A percentile compares a stretch with the other conserved stretches of the same genome.
Evolutionary conservation across 2,888 invertebrate species (phyloP).

Genomic region (Temnothorax rugatulus): DNA sequence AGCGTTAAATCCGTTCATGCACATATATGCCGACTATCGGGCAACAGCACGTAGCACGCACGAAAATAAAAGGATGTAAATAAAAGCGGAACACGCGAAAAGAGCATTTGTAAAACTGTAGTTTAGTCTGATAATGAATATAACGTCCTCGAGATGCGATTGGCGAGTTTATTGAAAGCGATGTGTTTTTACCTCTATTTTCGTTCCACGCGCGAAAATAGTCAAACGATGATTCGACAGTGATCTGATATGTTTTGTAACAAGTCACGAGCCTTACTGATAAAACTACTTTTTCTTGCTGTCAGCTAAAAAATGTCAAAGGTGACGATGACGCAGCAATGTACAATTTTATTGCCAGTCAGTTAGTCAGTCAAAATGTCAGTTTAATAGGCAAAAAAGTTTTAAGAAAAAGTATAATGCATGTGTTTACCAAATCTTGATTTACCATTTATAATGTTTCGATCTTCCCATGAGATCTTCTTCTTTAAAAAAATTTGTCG

Average conservation of each 20-base stretch:
- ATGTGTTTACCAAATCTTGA: not conserved
- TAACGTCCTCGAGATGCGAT: constrained; percentile 61
- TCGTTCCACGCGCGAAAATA: not conserved
- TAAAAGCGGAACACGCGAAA: constrained; percentile 53
- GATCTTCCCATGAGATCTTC: not conserved
- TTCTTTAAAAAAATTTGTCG: not conserved
- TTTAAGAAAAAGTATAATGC: not conserved
- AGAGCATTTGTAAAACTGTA: constrained; percentile 77
- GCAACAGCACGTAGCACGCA: constrained; percentile 48
- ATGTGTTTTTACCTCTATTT: constrained; percentile 41
- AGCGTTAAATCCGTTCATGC: constrained; percentile 51
- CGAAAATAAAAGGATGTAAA: constrained; percentile 66
- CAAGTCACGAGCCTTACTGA: not conserved
- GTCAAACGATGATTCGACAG: constrained; percentile 2
- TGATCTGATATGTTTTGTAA: not conserved
- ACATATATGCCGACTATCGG: constrained; percentile 41
- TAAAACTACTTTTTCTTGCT: constrained; percentile 19
- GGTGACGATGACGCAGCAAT: not conserved
- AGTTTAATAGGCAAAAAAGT: not conserved
- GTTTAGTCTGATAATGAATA: constrained; percentile 62
- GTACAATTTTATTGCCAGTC: not conserved
- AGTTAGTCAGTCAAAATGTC: not conserved
- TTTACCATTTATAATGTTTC: not conserved
- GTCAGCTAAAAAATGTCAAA: not conserved
- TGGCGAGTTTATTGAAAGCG: constrained; percentile 4